Evolutionary conservation across 2,113 vertebrate species (phyloP).

Genomic region (Callithrix jacchus): DNA sequence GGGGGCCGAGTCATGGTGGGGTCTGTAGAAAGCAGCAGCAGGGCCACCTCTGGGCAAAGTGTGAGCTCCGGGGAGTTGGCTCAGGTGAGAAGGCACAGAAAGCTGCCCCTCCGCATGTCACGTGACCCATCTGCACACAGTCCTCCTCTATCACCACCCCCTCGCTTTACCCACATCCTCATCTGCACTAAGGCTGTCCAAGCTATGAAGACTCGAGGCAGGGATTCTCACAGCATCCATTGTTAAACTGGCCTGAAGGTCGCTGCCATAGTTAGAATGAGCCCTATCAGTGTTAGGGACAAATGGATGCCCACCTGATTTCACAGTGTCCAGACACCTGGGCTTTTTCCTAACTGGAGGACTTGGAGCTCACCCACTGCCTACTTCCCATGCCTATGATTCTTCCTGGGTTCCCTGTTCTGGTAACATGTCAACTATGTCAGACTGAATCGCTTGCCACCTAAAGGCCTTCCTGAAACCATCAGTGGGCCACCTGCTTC

Average conservation of each 20-base stretch:
- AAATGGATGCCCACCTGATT: not conserved
- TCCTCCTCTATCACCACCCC: too few relatives aligned
- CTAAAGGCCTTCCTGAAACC: not conserved
- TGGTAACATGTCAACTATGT: fast-evolving
- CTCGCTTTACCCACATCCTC: fast-evolving
- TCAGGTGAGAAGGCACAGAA: not conserved
- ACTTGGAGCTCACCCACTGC: fast-evolving
- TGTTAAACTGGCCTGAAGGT: not conserved
- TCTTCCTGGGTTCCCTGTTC: not conserved
- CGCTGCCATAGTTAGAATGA: not conserved
- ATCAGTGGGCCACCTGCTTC: not conserved
- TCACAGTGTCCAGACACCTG: too few relatives aligned
- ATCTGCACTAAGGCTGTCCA: fast-evolving
- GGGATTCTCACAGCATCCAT: not conserved
- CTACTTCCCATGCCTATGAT: not conserved
- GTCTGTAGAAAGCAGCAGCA: not conserved
- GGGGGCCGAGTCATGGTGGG: not conserved
- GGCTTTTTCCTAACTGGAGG: not conserved
- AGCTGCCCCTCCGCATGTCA: fast-evolving
- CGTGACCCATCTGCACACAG: too few relatives aligned
- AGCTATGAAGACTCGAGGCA: not conserved
- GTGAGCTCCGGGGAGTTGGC: not conserved
- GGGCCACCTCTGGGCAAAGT: not conserved
- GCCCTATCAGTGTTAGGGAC: too few relatives aligned
- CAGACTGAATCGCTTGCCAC: not conserved